These are phyloP conservation scores for Zophobas morio DNA, from an alignment of 1,140 invertebrate genomes.

Conservation along the genomic window DNA sequence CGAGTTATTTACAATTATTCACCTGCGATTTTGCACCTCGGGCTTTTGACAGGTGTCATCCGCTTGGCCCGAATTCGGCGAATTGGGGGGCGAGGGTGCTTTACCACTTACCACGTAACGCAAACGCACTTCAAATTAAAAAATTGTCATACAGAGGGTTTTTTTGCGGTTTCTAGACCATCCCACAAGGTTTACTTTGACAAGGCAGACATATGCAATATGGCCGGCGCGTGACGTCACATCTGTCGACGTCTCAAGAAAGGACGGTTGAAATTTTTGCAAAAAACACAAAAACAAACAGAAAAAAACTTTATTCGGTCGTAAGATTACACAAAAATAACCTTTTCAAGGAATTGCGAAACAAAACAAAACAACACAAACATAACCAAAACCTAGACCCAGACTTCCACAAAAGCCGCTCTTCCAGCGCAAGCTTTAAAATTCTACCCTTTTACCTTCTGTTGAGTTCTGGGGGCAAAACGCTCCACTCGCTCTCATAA, in stretches of 20 bases:
- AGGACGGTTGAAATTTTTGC: background rate
- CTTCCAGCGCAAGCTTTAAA: background rate
- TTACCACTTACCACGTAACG: constrained; percentile 21
- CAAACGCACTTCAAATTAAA: constrained; percentile 39
- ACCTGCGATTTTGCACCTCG: constrained; percentile 29
- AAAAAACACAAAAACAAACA: background rate
- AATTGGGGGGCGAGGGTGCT: background rate
- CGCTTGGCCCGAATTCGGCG: background rate
- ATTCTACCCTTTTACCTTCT: constrained; percentile 75
- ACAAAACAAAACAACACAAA: background rate
- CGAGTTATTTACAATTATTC: constrained; percentile 27
- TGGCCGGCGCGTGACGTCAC: constrained; percentile 56
- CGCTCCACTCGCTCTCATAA: constrained; percentile 86
- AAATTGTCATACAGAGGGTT: background rate
- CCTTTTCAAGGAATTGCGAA: background rate
- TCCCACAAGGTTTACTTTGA: constrained; percentile 31
- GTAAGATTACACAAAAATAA: background rate
- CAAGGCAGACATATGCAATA: constrained; percentile 49
- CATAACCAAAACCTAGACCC: background rate
- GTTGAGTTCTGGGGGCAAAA: constrained; percentile 85
- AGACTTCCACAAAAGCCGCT: background rate
- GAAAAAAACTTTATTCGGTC: too few relatives aligned
- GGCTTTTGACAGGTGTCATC: constrained; percentile 13
- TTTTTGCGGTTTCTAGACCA: constrained; percentile 27
- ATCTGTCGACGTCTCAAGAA: constrained; percentile 40